These are phyloP conservation scores for Mesembrinibis cayennensis DNA, from an alignment of 2,113 vertebrate species.

Conservation along the genomic window DNA sequence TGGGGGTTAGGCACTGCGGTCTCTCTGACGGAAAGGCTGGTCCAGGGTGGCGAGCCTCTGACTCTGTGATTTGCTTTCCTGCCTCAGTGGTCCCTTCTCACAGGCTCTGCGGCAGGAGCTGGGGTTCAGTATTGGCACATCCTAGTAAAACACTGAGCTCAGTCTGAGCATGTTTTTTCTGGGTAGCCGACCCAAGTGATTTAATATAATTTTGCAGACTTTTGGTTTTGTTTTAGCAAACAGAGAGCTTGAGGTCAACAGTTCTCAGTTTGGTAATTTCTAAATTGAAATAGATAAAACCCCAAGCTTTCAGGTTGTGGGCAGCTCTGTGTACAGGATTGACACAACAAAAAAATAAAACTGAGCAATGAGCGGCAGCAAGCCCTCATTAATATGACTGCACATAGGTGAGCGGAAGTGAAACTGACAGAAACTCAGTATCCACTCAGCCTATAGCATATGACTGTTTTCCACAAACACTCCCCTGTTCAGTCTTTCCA, in stretches of 20 bases:
- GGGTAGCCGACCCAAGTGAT: neutral
- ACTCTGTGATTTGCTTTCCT: neutral
- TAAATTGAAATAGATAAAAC: neutral
- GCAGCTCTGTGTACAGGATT: neutral
- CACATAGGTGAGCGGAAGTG: neutral
- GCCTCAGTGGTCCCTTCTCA: neutral
- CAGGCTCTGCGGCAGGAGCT: fast-evolving
- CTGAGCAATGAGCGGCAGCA: neutral
- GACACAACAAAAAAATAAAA: neutral
- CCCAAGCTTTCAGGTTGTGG: neutral
- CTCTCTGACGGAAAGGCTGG: neutral
- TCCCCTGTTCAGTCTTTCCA: neutral
- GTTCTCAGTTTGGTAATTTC: neutral
- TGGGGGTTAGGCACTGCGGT: fast-evolving
- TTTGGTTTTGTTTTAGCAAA: neutral
- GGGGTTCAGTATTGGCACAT: neutral
- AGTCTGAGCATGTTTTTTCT: neutral
- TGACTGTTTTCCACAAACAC: neutral
- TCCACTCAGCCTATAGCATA: neutral
- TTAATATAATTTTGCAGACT: neutral
- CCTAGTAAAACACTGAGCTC: neutral
- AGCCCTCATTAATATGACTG: neutral
- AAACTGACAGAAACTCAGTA: neutral
- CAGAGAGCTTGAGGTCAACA: neutral
- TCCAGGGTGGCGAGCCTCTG: neutral